Percentiles rank a stretch among this genome's conserved stretches.
Evolutionary conservation across 1,140 invertebrate species (phyloP).

Genomic region (Drosophila busckii): DNA sequence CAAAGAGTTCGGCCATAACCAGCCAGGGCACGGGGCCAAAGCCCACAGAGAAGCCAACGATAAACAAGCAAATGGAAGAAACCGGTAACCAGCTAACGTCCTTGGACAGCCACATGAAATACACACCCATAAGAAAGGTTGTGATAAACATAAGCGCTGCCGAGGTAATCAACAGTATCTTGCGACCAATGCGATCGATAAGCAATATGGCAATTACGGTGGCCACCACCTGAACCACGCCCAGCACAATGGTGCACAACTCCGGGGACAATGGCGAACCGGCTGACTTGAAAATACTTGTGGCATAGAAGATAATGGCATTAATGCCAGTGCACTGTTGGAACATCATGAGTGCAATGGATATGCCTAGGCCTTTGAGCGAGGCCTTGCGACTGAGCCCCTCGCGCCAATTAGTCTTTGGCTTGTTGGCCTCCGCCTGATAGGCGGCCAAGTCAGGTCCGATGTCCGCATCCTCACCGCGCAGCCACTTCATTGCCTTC

Average conservation of each 20-base stretch:
- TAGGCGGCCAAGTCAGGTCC: conserved; percentile 26
- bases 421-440: neutral
- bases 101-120: conserved; percentile 81
- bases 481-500: conserved; percentile 83
- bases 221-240: conserved; percentile 85
- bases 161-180: conserved; percentile 84
- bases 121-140: conserved; percentile 82
- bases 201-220: conserved; percentile 83
- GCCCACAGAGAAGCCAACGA: conserved; percentile 88
- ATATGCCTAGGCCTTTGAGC: conserved; percentile 27
- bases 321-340: conserved; percentile 64
- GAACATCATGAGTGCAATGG: conserved; percentile 48
- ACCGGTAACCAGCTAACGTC: conserved; percentile 84
- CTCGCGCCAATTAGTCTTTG: neutral
- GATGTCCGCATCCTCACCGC: conserved; percentile 83
- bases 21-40: conserved; percentile 90
- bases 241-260: conserved; percentile 85
- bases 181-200: conserved; percentile 84
- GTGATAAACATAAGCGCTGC: conserved; percentile 82
- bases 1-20: conserved; percentile 87
- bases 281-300: conserved; percentile 38
- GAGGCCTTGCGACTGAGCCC: conserved; percentile 1
- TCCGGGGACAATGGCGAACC: conserved; percentile 25
- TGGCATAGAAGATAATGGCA: conserved; percentile 58
- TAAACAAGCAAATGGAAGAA: conserved; percentile 85